A percentile compares a stretch with the other conserved stretches of the same genome.
Evolutionary conservation across 2,888 invertebrate genomes (phyloP).

Genomic region (Leptinotarsa juncta): DNA sequence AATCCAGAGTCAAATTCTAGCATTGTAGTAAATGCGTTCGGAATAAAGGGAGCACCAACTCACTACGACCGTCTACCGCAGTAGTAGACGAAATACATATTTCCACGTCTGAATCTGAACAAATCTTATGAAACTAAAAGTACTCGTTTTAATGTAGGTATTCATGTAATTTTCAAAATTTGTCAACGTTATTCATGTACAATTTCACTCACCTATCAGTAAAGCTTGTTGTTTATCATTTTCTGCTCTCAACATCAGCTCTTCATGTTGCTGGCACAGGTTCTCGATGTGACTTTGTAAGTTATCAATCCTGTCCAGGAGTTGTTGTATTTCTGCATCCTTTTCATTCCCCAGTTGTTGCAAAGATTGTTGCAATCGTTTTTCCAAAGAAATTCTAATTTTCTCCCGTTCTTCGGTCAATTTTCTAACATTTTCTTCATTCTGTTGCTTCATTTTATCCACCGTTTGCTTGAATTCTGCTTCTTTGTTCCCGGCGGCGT

Average conservation of each 20-base stretch:
- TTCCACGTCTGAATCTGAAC: too few relatives aligned
- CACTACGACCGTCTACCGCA: too few relatives aligned
- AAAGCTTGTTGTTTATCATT: constrained; percentile 95
- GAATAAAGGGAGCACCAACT: too few relatives aligned
- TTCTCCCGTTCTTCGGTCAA: constrained; percentile 84
- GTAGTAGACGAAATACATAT: too few relatives aligned
- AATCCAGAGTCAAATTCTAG: too few relatives aligned
- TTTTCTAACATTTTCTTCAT: constrained; percentile 80
- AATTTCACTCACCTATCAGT: constrained; percentile 73
- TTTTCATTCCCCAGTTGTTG: constrained; percentile 81
- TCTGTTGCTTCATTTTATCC: constrained; percentile 77
- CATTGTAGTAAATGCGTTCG: too few relatives aligned
- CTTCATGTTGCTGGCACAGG: constrained; percentile 92
- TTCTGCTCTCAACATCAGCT: constrained; percentile 89
- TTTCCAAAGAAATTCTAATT: constrained; percentile 77
- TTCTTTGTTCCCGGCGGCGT: constrained; percentile 82
- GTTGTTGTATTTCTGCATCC: constrained; percentile 79
- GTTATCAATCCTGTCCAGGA: constrained; percentile 82
- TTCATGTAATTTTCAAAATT: too few relatives aligned
- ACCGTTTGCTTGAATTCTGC: constrained; percentile 83
- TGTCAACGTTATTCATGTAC: neutral
- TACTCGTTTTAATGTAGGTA: too few relatives aligned
- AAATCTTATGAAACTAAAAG: too few relatives aligned
- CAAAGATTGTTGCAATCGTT: constrained; percentile 82
- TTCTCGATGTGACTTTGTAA: constrained; percentile 84